A percentile compares a stretch with the other conserved stretches of the same genome.
phyloP scores from a whole-genome alignment of 1,140 invertebrate genomes.

The Zaprionus camerounensis region DNA sequence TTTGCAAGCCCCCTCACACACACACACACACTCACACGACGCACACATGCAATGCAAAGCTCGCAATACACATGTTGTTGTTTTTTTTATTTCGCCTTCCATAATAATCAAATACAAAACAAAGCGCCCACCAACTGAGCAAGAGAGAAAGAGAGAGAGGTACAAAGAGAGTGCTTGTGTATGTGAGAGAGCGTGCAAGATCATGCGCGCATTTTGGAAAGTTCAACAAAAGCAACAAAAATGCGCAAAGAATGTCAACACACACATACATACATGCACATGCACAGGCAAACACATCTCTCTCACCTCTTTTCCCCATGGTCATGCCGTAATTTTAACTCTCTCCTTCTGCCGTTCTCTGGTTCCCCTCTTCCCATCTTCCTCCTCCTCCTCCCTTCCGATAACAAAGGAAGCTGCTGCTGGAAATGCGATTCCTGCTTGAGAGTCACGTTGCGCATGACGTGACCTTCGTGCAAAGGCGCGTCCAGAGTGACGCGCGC shows the following conservation, averaged over 20 bases:
- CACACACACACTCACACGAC: conserved; percentile 11
- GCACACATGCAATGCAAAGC: conserved; percentile 6
- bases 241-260: conserved; percentile 37
- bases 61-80: conserved; percentile 33
- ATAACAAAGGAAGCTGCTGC: background rate
- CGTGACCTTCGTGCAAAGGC: conserved; percentile 3
- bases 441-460: background rate
- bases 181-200: conserved; percentile 28
- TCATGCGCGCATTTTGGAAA: conserved; percentile 71
- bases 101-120: conserved; percentile 74
- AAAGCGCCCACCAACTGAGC: conserved; percentile 41
- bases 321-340: background rate
- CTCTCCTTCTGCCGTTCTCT: background rate
- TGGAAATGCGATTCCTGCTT: background rate
- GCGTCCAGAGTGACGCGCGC: conserved; percentile 1
- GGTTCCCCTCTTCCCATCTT: no score
- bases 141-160: conserved; percentile 1
- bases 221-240: conserved; percentile 62
- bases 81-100: conserved; percentile 24
- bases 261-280: conserved; percentile 2
- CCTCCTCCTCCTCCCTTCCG: background rate
- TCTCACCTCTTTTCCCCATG: conserved; percentile 6
- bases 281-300: background rate
- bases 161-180: background rate
- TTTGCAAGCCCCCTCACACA: conserved; percentile 31